Evolutionary conservation across 1,140 invertebrate genomes (phyloP), one percentile per base, ranked within the genome.

Genomic region (Temnothorax longispinosus): DNA sequence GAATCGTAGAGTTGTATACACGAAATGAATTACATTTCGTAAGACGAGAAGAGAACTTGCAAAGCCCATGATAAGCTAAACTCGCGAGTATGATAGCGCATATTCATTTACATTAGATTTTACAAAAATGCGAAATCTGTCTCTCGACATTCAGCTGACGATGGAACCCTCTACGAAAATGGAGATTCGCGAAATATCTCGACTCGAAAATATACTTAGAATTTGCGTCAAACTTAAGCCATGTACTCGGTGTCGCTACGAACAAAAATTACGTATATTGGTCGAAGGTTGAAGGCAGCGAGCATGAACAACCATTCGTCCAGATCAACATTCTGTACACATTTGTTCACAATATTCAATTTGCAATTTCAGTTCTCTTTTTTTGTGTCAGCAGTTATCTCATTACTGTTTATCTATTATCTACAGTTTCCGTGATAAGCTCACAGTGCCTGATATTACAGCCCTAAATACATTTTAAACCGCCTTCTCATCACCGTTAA

Each of bases 1-100:
- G 98, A 98, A 0, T 97, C 96, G 1, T 99, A 97, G 92, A 95
- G 94, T 10, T 99, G 99, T 92, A 95, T 96, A 64, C 99, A 99
- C 94, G 97, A 97, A 35, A 93, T 96, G 0, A 97, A 97, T 1
- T 99, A 98, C 92, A 96, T 95, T 27, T 94, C 97, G 38, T 95
- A 97, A 85, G 65, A 92, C 0, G 97, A 98, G 92, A 96, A 96
- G 38, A 96, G 95, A 64, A 97, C 96, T 0, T 99, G 98, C 93
- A 97, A 97, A 93, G 96, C 95, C 18, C 93, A 95, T 52, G 93
- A 95, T 96, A 32, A 76, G 41, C 11, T 64, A 41, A 27, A n/a
- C 32, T 41, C 32, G 52, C n/a, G 7, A 38, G 21, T 18, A 32
- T 35, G 7, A 67, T 38, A 21, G 3, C n/a, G 35, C 74, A 64